Evolutionary conservation across 2,113 vertebrate species (phyloP).

Genomic region (Glaucidium brasilianum): DNA sequence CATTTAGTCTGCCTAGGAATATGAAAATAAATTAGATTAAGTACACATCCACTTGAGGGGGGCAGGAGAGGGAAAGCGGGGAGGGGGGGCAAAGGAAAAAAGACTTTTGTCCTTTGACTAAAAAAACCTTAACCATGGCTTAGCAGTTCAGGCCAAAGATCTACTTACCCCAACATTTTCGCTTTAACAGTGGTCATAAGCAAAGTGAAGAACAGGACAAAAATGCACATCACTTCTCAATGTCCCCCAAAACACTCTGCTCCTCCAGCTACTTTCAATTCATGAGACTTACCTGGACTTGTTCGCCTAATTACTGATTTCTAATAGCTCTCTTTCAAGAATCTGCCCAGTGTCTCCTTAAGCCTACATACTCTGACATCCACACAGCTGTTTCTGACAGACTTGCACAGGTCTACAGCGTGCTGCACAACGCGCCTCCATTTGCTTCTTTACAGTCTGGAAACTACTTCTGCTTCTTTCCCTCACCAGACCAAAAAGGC

Average conservation of each 20-base stretch:
- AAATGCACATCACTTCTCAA: background rate
- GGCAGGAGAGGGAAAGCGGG: rapidly evolving
- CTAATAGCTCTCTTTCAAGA: background rate
- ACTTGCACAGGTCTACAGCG: background rate
- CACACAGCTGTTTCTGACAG: background rate
- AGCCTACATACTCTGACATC: background rate
- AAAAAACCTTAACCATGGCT: background rate
- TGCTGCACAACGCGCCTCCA: background rate
- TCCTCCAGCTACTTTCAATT: background rate
- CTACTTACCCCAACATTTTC: background rate
- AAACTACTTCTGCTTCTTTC: too few species aligned
- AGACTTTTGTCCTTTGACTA: background rate
- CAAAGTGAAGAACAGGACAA: background rate
- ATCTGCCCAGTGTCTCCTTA: background rate
- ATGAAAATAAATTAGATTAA: background rate
- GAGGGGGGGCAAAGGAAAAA: background rate
- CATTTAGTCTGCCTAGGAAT: background rate
- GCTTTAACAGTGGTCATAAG: background rate
- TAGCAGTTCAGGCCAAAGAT: background rate
- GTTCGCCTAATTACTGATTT: background rate
- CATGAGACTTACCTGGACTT: background rate
- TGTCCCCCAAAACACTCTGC: background rate
- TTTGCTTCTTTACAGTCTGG: background rate
- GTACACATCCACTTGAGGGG: rapidly evolving
- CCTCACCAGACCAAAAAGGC: background rate